Conservation (phyloP, 2,888 invertebrate genomes). For the Pantelozetes paolii region DNA sequence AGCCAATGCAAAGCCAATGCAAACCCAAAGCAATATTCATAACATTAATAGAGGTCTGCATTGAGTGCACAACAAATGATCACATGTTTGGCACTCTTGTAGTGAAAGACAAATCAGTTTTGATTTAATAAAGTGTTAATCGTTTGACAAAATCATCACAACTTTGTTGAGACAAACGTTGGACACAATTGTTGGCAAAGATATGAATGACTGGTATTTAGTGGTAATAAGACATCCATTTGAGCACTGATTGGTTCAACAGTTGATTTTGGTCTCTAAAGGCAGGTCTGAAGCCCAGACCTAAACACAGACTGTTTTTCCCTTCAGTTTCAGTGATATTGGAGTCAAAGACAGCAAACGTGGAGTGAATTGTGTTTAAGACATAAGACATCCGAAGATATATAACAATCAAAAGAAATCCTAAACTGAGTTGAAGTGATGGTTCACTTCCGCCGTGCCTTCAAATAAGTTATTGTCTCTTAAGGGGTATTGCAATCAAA, state of each 20-base stretch:
- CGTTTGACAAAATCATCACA: not conserved
- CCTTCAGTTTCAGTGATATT: not conserved
- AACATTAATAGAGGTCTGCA: conserved; percentile 32
- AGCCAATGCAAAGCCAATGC: no score
- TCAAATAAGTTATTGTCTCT: not conserved
- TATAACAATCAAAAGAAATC: no score
- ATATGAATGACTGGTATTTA: no score
- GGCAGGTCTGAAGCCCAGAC: not conserved
- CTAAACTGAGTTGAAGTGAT: no score
- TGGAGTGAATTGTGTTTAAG: not conserved
- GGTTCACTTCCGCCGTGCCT: conserved; percentile 36
- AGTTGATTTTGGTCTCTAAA: conserved; percentile 22
- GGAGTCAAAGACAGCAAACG: not conserved
- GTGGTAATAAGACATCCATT: not conserved
- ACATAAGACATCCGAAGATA: no score
- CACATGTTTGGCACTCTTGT: not conserved
- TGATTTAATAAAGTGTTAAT: not conserved
- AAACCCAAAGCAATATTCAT: conserved; percentile 6
- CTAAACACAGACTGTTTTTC: conserved; percentile 6
- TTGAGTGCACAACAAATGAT: not conserved
- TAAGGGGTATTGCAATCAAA: not conserved
- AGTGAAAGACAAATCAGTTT: not conserved
- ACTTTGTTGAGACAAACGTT: not conserved
- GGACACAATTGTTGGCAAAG: not conserved
- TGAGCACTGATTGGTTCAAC: conserved; percentile 2